These are phyloP conservation scores for Aethina tumida DNA, from an alignment of 1,140 invertebrate species.

Conservation along the genomic window DNA sequence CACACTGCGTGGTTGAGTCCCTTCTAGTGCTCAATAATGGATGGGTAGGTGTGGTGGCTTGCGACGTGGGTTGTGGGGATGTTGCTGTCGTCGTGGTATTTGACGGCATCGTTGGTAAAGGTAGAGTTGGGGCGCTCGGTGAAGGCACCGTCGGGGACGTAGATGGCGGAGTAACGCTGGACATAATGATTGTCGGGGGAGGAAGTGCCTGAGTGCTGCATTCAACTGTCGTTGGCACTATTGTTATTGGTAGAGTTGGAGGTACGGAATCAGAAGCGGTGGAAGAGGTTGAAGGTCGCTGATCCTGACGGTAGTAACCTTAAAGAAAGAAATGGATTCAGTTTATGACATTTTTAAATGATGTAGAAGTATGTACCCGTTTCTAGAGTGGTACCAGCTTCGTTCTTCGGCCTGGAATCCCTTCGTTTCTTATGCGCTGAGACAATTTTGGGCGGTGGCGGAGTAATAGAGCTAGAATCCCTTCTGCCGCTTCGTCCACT, in stretches of 20 bases:
- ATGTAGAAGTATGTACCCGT: too few species aligned
- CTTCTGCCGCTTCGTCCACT: conserved; percentile 49
- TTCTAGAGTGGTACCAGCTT: conserved; percentile 28
- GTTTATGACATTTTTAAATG: too few species aligned
- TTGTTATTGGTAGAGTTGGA: conserved; percentile 15
- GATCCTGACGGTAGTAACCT: conserved; percentile 49
- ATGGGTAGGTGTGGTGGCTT: conserved; percentile 47
- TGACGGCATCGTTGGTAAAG: conserved; percentile 69
- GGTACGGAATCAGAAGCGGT: conserved; percentile 58
- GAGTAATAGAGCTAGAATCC: conserved; percentile 49
- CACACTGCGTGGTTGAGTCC: conserved; percentile 76
- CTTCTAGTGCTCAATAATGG: conserved; percentile 54
- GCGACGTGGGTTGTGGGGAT: conserved; percentile 37
- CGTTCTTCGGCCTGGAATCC: conserved; percentile 41
- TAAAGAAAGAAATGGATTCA: too few species aligned
- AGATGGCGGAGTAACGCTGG: conserved; percentile 67
- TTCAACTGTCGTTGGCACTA: conserved; percentile 9
- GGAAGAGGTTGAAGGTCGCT: conserved; percentile 69
- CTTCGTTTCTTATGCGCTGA: conserved; percentile 52
- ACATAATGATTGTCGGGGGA: conserved; percentile 71
- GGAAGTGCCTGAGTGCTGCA: conserved; percentile 44
- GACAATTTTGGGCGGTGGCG: conserved; percentile 48
- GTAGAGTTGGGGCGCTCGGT: conserved; percentile 55
- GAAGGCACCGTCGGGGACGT: conserved; percentile 45
- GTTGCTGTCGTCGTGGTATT: conserved; percentile 71